phyloP scores from a whole-genome alignment of 2,888 invertebrate genomes.

The Caenorhabditis japonica region DNA sequence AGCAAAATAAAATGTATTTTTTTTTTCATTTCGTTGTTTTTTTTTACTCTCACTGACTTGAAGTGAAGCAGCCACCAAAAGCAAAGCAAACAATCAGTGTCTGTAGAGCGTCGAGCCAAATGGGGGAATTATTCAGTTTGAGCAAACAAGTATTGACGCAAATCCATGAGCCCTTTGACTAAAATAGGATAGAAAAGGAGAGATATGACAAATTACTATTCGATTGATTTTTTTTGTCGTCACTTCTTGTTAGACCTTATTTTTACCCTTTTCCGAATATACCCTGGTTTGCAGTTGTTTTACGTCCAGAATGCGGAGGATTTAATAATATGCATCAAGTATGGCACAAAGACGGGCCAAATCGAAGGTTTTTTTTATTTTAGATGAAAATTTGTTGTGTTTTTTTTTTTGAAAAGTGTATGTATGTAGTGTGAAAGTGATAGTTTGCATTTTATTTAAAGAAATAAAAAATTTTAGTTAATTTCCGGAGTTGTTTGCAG shows the following conservation, averaged over 20 bases:
- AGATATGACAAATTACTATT: slow-evolving; percentile 30
- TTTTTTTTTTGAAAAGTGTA: slow-evolving; percentile 10
- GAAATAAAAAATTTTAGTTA: background rate
- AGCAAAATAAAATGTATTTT: no score
- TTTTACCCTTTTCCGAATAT: background rate
- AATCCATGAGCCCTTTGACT: no score
- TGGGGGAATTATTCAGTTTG: slow-evolving; percentile 45
- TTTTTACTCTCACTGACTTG: background rate
- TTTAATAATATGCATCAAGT: slow-evolving; percentile 53
- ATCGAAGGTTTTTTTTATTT: slow-evolving; percentile 44
- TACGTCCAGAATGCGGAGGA: slow-evolving; percentile 27
- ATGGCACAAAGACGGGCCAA: slow-evolving; percentile 59
- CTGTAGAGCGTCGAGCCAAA: background rate
- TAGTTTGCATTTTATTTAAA: background rate
- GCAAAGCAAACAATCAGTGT: slow-evolving; percentile 40
- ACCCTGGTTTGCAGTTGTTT: background rate
- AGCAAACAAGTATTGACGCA: slow-evolving; percentile 39
- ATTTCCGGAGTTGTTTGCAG: slow-evolving; percentile 58
- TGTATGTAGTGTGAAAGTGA: slow-evolving; percentile 5
- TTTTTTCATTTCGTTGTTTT: background rate
- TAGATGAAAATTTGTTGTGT: slow-evolving; percentile 23
- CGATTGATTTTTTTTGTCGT: background rate
- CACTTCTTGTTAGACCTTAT: background rate
- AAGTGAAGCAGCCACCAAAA: background rate
- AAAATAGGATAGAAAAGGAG: no score